Evolutionary conservation across 2,888 invertebrate species (phyloP), one percentile per base, ranked within the genome.

Genomic region (Brenthis daphne): DNA sequence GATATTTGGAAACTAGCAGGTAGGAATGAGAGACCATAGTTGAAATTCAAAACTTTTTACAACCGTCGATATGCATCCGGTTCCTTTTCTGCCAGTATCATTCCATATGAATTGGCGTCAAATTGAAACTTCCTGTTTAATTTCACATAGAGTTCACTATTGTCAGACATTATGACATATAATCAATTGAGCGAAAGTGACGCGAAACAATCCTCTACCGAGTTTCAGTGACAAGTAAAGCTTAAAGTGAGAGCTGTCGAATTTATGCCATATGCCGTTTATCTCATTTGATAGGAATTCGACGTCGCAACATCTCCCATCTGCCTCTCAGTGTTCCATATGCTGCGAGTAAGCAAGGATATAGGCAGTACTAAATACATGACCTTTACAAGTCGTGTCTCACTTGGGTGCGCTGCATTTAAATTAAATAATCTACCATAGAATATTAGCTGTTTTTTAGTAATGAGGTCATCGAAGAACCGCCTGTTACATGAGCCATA

Each of bases 121-220:
- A 92, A 92, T 90, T 91, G 89, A 85, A 84, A 82, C 88, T 90
- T 92, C 92, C 92, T 90, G 87, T 86, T 90, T 88, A 86, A 88
- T 85, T 90, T 88, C 86, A 87, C 85, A 84, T 85, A 82, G 82
- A 71, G 70, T 66, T 72, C 82, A 84, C 85, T 86, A 87, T 87
- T 85, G 85, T 80, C 80, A 83, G 84, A 79, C 88, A 57, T 85
- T 71, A 86, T 86, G 88, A 88, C 87, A 86, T 84, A 85, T 81
- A 87, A 88, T 87, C 87, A 90, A 89, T 90, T 89, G 88, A 88
- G 90, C 87, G 89, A 88, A 88, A 89, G 88, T 82, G 84, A 82
- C 84, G 82, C 83, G 80, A 81, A 85, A 83, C 83, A 80, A 80
- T 83, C 82, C 82, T 86, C 86, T 83, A 85, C 85, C 84, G 82